These are phyloP conservation scores for Sabellastarte sp. DNA, from an alignment of 2,888 invertebrate species.

Conservation along the genomic window DNA sequence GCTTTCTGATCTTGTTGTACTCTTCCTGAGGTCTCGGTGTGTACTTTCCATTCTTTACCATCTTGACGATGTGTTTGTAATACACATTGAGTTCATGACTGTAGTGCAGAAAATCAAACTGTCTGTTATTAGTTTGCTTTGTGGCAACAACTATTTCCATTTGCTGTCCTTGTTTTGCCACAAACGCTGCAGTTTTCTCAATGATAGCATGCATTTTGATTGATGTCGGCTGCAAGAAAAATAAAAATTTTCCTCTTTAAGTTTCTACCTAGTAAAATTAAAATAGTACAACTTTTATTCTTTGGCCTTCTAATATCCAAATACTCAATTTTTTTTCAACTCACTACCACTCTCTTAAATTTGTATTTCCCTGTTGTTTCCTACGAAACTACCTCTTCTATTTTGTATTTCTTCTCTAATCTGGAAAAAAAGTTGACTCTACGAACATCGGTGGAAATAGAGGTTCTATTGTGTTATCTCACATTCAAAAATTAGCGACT, in stretches of 20 bases:
- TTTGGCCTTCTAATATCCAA: too few relatives aligned
- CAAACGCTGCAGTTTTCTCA: slow-evolving; percentile 74
- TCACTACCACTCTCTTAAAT: too few relatives aligned
- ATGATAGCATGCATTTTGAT: slow-evolving; percentile 88
- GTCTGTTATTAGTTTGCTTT: slow-evolving; percentile 89
- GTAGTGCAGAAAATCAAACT: slow-evolving; percentile 89
- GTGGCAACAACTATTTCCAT: slow-evolving; percentile 99
- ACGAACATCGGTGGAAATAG: too few relatives aligned
- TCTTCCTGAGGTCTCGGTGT: slow-evolving; percentile 30
- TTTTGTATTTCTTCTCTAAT: too few relatives aligned
- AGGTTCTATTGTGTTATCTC: too few relatives aligned
- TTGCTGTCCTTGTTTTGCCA: slow-evolving; percentile 81
- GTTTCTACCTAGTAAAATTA: too few relatives aligned
- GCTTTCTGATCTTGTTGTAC: background rate
- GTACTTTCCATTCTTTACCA: slow-evolving; percentile 55
- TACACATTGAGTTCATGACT: slow-evolving; percentile 82
- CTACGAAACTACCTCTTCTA: too few relatives aligned
- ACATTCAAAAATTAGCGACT: too few relatives aligned
- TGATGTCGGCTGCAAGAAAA: slow-evolving; percentile 25
- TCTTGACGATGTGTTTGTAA: slow-evolving; percentile 70
- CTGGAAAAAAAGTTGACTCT: too few relatives aligned
- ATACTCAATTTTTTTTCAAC: too few relatives aligned
- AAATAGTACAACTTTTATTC: too few relatives aligned
- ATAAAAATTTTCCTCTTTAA: background rate
- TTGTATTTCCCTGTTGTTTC: too few relatives aligned